These are phyloP conservation scores for Cremastinae sp. DNA, from an alignment of 2,888 invertebrate species.

Conservation along the genomic window DNA sequence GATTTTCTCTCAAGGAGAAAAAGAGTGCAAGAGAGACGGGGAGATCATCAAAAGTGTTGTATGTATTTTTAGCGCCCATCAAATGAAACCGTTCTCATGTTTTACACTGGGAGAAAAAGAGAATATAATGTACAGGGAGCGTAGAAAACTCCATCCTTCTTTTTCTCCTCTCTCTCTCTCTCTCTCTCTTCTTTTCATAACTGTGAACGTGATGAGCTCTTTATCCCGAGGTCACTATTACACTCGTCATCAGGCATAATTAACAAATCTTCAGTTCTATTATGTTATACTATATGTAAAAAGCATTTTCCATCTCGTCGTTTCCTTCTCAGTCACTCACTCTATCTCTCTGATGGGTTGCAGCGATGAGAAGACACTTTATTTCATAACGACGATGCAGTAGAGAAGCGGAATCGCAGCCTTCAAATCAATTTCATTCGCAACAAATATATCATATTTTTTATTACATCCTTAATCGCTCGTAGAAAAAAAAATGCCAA, in stretches of 20 bases:
- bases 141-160: slow-evolving; percentile 7
- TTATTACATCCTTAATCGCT: slow-evolving; percentile 2
- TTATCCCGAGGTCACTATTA: slow-evolving; percentile 39
- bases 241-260: slow-evolving; percentile 40
- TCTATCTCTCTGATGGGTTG: neutral
- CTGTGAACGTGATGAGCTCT: neutral
- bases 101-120: slow-evolving; percentile 15
- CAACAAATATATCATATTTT: neutral
- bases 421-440: slow-evolving; percentile 15
- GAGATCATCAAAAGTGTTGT: slow-evolving; percentile 1
- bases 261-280: slow-evolving; percentile 46
- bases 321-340: neutral
- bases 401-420: slow-evolving; percentile 13
- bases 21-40: neutral
- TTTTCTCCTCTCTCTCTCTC: slow-evolving; percentile 6
- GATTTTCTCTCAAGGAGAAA: slow-evolving; percentile 43
- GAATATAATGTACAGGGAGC: slow-evolving; percentile 17
- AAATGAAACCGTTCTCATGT: slow-evolving; percentile 54
- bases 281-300: slow-evolving; percentile 17
- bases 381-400: slow-evolving; percentile 17
- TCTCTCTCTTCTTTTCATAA: slow-evolving; percentile 12
- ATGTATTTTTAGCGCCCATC: slow-evolving; percentile 29
- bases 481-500: slow-evolving; percentile 9
- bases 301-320: slow-evolving; percentile 5
- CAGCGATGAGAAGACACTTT: slow-evolving; percentile 38